Percentiles rank a stretch among this genome's conserved stretches.
phyloP scores from a whole-genome alignment of 2,797 vertebrate genomes.

The Peromyscus attwateri region DNA sequence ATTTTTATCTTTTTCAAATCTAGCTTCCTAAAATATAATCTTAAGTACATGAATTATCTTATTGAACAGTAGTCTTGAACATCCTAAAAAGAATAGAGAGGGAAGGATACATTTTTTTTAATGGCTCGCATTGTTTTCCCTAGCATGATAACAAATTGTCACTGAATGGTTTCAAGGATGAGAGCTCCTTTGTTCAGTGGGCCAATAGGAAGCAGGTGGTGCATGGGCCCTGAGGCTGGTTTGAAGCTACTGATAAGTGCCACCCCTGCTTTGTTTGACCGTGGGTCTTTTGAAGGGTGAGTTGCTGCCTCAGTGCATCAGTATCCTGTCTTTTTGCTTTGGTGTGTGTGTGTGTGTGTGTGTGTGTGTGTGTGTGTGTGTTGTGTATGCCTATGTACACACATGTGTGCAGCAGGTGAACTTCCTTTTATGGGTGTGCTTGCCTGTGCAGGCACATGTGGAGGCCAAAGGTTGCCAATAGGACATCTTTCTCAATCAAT shows the following conservation, averaged over 20 bases:
- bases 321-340: not conserved
- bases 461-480: not conserved
- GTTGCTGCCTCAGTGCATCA: not conserved
- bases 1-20: not conserved
- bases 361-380: not conserved
- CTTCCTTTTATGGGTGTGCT: not conserved
- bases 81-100: not conserved
- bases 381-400: not conserved
- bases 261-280: not conserved
- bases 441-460: not conserved
- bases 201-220: not conserved
- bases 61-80: not conserved
- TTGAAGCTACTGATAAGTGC: not conserved
- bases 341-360: too few species aligned
- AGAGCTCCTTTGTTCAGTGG: not conserved
- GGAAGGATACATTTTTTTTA: not conserved
- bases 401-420: not conserved
- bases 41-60: not conserved
- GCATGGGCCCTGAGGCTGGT: fast-evolving
- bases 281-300: not conserved
- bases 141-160: not conserved
- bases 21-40: not conserved
- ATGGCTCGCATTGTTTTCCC: not conserved
- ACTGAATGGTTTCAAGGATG: not conserved
- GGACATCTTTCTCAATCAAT: not conserved